Evolutionary conservation across 1,140 invertebrate species (phyloP).

Genomic region (Papilio polyxenes): DNA sequence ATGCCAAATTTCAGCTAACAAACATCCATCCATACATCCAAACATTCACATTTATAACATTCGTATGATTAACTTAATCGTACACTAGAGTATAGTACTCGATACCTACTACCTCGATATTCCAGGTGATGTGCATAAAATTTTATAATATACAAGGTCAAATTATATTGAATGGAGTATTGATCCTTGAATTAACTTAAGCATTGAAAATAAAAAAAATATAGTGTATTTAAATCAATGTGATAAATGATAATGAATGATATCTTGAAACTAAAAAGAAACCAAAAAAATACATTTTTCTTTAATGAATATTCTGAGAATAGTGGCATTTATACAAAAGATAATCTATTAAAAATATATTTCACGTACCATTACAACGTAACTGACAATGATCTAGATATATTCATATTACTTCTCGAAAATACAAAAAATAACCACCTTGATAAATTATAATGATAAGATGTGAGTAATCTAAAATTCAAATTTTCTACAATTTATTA

Average conservation of each 20-base stretch:
- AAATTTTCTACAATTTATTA: not conserved
- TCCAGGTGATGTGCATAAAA: no score
- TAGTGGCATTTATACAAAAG: not conserved
- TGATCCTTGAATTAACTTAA: no score
- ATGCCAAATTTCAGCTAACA: no score
- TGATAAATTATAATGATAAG: conserved; percentile 21
- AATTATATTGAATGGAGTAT: no score
- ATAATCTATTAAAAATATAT: not conserved
- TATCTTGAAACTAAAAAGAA: not conserved
- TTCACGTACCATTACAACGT: not conserved
- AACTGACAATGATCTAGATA: not conserved
- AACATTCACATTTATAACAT: not conserved
- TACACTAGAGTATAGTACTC: no score
- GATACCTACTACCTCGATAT: no score
- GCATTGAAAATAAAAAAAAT: no score
- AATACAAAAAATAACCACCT: not conserved
- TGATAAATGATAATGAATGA: not conserved
- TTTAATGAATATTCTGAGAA: not conserved
- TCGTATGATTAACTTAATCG: not conserved
- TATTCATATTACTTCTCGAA: not conserved
- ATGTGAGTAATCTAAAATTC: conserved; percentile 15
- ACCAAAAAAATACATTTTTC: not conserved
- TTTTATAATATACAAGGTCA: no score
- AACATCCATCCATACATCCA: no score
- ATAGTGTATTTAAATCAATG: not conserved